Conservation (phyloP, 2,888 invertebrate species). For the Geotrupes spiniger region DNA sequence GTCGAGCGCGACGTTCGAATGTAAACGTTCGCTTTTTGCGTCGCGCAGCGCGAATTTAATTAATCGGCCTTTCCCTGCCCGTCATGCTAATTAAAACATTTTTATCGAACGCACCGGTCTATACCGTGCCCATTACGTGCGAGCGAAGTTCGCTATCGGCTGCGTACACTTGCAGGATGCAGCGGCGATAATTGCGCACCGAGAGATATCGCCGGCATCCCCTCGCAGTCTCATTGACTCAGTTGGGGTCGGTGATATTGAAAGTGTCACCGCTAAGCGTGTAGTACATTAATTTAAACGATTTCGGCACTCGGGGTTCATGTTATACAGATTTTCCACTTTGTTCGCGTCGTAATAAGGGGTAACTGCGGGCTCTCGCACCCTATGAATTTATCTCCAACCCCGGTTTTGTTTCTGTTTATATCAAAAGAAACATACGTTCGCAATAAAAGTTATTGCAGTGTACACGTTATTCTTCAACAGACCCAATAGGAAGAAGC, state of each 20-base stretch:
- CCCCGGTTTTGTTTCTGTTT: too few relatives aligned
- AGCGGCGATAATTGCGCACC: constrained; percentile 43
- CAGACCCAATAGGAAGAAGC: too few relatives aligned
- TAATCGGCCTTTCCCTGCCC: constrained; percentile 1
- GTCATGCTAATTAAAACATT: constrained; percentile 1
- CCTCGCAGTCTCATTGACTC: constrained; percentile 39
- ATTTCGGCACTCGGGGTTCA: constrained; percentile 24
- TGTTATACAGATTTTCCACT: constrained; percentile 28
- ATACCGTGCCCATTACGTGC: neutral
- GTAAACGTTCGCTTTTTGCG: neutral
- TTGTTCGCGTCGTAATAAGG: constrained; percentile 18
- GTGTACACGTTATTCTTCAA: too few relatives aligned
- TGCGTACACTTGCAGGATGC: constrained; percentile 37
- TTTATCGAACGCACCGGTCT: neutral
- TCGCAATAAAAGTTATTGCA: too few relatives aligned
- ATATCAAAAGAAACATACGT: too few relatives aligned
- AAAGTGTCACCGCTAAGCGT: constrained; percentile 41
- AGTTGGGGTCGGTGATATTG: constrained; percentile 42
- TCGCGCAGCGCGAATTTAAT: constrained; percentile 4
- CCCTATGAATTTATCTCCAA: neutral
- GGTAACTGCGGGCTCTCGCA: constrained; percentile 13
- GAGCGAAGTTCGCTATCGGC: constrained; percentile 37
- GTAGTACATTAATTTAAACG: constrained; percentile 42
- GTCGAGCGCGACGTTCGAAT: constrained; percentile 4
- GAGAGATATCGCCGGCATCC: constrained; percentile 35